Conservation (phyloP, 2,113 vertebrate species). For the Esox niger region DNA sequence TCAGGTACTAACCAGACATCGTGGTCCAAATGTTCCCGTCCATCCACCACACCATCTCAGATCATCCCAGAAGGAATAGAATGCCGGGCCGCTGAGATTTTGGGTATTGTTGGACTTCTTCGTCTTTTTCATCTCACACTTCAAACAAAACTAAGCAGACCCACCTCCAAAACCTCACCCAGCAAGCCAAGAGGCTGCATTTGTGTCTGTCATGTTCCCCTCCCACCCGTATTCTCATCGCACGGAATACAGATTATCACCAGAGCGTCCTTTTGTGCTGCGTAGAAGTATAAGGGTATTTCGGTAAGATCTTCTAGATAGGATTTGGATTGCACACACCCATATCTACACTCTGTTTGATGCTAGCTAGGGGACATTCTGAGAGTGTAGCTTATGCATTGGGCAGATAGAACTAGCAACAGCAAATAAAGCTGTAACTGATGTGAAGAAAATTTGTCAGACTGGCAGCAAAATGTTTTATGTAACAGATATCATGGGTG, state of each 20-base stretch:
- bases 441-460: constrained; percentile 25
- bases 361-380: constrained; percentile 40
- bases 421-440: constrained; percentile 13
- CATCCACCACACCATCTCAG: not conserved
- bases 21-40: not conserved
- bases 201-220: constrained; percentile 28
- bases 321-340: constrained; percentile 34
- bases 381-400: constrained; percentile 38
- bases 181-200: constrained; percentile 46
- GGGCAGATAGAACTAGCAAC: constrained; percentile 31
- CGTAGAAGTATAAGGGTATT: constrained; percentile 70
- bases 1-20: not conserved
- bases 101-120: constrained; percentile 24
- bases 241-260: constrained; percentile 71
- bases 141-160: constrained; percentile 60
- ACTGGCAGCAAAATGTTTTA: not conserved
- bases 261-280: constrained; percentile 64
- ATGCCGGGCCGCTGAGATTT: constrained; percentile 56
- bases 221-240: constrained; percentile 45
- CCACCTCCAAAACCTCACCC: constrained; percentile 44
- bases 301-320: constrained; percentile 71
- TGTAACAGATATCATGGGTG: not conserved
- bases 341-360: constrained; percentile 59
- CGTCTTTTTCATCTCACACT: constrained; percentile 56
- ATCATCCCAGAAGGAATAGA: constrained; percentile 45